Base-by-base conservation (phyloP, 2,888 invertebrate species). In the Neuroscelio doddi region DNA sequence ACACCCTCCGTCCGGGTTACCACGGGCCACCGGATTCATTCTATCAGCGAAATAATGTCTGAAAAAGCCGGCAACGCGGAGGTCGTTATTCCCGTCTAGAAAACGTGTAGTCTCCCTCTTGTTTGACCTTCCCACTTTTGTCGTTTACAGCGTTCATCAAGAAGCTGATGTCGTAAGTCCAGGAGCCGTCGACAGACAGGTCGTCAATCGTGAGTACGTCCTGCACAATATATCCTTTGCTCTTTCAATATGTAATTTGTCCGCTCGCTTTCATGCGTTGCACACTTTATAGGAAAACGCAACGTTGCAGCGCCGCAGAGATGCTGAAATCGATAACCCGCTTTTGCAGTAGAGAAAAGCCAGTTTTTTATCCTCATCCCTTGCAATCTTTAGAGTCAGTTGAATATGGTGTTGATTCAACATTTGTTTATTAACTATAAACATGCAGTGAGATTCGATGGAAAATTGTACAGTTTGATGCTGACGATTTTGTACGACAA, bases 81-180 rank as follows among this genome's bases (percentile, higher is more conserved):
- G 66, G 57, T 52, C 49, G 70, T 71, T 68, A 36, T 55, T 36
- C 45, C 46, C 57, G 41, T n/a, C n/a, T 30, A 30, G 52, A 56
- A 45, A 56, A 44, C 34, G 32, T 57, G 56, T 42, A 50, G 12
- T 46, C 56, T 58, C 57, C 64, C 44, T 47, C 47, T 52, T 38
- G 70, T 76, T 78, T 80, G 69, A 80, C 72, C 61, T 69, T 72
- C 78, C 79, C 77, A 77, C 67, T 80, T 78, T 77, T 80, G 75
- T 81, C 69, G 78, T 82, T 90, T 90, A 79, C 90, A 92, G 92
- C 91, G 87, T 92, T 91, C 90, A 90, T 92, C 88, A 91, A 91
- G 90, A 91, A 91, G 88, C 87, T 91, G 87, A 90, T 91, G 90
- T 89, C 88, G 87, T 90, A 87, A 78, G 85, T 69, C 67, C 57